phyloP scores from a whole-genome alignment of 2,888 invertebrate species.

The Agriopis leucophaearia region DNA sequence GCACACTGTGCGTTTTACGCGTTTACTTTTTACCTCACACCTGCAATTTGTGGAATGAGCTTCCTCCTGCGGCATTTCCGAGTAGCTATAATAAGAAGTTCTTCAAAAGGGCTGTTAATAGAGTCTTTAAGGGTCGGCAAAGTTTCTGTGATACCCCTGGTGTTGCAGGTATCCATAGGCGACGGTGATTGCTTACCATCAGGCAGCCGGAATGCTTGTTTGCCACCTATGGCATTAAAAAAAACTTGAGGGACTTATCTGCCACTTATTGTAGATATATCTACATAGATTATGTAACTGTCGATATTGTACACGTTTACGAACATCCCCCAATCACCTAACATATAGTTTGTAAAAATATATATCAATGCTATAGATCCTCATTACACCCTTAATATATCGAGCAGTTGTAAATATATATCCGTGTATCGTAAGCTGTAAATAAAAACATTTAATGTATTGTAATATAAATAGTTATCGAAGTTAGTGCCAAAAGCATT shows the following conservation, averaged over 20 bases:
- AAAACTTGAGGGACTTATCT: conserved; percentile 26
- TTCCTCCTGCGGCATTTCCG: too few relatives aligned
- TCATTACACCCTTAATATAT: conserved; percentile 60
- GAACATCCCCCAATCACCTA: conserved; percentile 42
- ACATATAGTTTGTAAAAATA: conserved; percentile 58
- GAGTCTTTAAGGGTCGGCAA: too few relatives aligned
- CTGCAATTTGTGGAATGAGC: too few relatives aligned
- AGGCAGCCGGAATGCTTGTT: too few relatives aligned
- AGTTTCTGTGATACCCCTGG: too few relatives aligned
- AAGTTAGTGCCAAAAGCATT: conserved; percentile 85
- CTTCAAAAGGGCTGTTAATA: too few relatives aligned
- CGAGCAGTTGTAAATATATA: conserved; percentile 62
- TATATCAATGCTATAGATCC: conserved; percentile 59
- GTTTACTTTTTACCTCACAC: too few relatives aligned
- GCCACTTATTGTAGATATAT: conserved; percentile 66
- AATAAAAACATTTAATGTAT: conserved; percentile 77
- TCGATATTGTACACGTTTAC: conserved; percentile 76
- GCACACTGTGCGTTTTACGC: too few relatives aligned
- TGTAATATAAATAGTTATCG: conserved; percentile 79
- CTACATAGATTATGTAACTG: conserved; percentile 54
- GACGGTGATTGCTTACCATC: too few relatives aligned
- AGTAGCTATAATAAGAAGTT: too few relatives aligned
- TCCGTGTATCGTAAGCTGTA: conserved; percentile 75
- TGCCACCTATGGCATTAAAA: too few relatives aligned
- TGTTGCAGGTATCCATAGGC: too few relatives aligned